phyloP scores from a whole-genome alignment of 1,140 invertebrate species.

The Liolophura sinensis region DNA sequence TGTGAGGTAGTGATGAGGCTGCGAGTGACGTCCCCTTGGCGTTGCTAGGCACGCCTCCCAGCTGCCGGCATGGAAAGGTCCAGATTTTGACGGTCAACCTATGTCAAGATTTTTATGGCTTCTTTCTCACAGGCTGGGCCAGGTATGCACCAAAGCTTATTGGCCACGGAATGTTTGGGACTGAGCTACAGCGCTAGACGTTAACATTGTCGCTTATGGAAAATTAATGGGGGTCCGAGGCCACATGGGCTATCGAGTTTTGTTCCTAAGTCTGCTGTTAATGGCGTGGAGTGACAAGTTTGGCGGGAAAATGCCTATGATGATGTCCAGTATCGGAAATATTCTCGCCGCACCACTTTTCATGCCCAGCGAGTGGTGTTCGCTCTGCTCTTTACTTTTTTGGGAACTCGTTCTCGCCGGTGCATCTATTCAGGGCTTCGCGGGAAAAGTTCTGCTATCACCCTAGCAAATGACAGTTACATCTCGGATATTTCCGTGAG shows the following conservation, averaged over 20 bases:
- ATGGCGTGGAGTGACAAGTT: constrained; percentile 57
- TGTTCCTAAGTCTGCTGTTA: constrained; percentile 54
- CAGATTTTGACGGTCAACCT: too few relatives aligned
- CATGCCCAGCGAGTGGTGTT: constrained; percentile 31
- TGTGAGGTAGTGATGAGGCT: too few relatives aligned
- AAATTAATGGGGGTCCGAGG: too few relatives aligned
- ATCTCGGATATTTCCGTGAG: constrained; percentile 45
- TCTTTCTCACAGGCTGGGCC: too few relatives aligned
- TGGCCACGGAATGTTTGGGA: too few relatives aligned
- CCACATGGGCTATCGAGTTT: constrained; percentile 49
- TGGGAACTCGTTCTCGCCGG: constrained; percentile 44
- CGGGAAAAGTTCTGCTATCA: constrained; percentile 54
- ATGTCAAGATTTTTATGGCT: too few relatives aligned
- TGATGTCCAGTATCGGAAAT: constrained; percentile 51
- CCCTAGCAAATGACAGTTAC: constrained; percentile 57
- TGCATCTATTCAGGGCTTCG: constrained; percentile 43
- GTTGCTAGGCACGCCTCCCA: too few relatives aligned
- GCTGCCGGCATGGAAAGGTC: too few relatives aligned
- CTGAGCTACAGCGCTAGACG: too few relatives aligned
- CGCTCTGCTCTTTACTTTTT: constrained; percentile 26
- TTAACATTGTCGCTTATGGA: too few relatives aligned
- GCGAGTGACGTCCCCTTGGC: too few relatives aligned
- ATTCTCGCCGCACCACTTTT: constrained; percentile 48
- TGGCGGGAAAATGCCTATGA: constrained; percentile 55
- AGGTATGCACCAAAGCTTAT: too few relatives aligned